These are phyloP conservation scores for Caradrina kadenii DNA, from an alignment of 2,888 invertebrate species.

Conservation along the genomic window DNA sequence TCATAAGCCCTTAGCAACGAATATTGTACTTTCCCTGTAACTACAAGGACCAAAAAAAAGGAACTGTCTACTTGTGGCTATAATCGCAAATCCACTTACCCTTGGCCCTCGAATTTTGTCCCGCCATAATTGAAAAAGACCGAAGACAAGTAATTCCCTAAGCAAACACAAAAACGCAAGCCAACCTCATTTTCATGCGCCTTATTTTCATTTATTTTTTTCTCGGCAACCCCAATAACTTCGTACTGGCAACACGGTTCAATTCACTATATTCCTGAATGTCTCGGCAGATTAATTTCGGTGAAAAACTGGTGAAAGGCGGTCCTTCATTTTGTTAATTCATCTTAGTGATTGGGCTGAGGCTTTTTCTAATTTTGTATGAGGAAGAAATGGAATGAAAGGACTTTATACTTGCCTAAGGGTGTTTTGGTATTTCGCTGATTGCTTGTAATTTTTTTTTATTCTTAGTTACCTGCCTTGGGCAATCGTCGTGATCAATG, in stretches of 20 bases:
- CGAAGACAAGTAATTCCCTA: conserved; percentile 52
- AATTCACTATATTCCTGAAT: conserved; percentile 45
- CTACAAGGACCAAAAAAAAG: conserved; percentile 4
- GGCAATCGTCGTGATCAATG: no score
- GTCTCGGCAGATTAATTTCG: conserved; percentile 60
- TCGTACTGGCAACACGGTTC: conserved; percentile 49
- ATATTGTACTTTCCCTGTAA: background rate
- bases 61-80: conserved; percentile 16
- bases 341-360: conserved; percentile 59
- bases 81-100: conserved; percentile 41
- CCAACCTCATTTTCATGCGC: conserved; percentile 45
- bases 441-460: conserved; percentile 26
- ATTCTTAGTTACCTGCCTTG: no score
- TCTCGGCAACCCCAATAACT: conserved; percentile 48
- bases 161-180: conserved; percentile 46
- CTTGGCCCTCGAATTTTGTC: conserved; percentile 29
- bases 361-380: conserved; percentile 51
- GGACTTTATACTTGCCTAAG: conserved; percentile 16
- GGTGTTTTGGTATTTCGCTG: conserved; percentile 35
- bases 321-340: conserved; percentile 58
- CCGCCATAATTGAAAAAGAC: conserved; percentile 54
- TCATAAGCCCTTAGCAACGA: background rate
- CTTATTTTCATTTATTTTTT: conserved; percentile 60
- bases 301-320: conserved; percentile 59
- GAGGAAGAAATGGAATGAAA: conserved; percentile 53